Evolutionary conservation across 2,797 vertebrate species (phyloP), one percentile per base, ranked within the genome.

Genomic region (Mormyrus proboscirostris): DNA sequence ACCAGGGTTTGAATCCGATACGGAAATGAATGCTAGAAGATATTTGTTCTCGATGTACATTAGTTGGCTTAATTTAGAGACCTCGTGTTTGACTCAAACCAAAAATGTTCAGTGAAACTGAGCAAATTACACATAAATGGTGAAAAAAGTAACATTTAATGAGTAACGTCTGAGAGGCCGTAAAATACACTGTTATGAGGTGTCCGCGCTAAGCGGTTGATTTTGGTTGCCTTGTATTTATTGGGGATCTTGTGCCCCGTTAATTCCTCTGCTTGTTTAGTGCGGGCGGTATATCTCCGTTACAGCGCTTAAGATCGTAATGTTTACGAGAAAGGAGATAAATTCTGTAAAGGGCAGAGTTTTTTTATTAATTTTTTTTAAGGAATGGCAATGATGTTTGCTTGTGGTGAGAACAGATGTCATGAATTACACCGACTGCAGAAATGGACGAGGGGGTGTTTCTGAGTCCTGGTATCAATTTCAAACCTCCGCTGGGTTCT

Each of bases 351-450:
- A 29, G 25, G 5, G 50, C 85, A 87, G 25, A 38, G 51, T 59
- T 55, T 16, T 38, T 59, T 12, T 38, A 0, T 33, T 25, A n/a
- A 44, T 9, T 53, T 51, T 50, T 29, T 86, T 87, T n/a, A 57
- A 19, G 85, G 49, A 53, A 57, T 29, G 85, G 53, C 53, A 57
- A 59, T 19, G 53, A 33, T 57, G 51, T 59, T 87, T 87, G 85
- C 53, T 84, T 87, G 51, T 87, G 53, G 85, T n/a, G 14, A 57
- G 53, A 57, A 51, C 85, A 87, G 85, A 87, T 87, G 85, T 87
- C 51, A 38, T 59, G 53, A 87, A 87, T 87, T 87, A 87, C 53
- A 55, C 53, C 29, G 25, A 87, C 51, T 41, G 33, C 85, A 87
- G 51, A 87, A 57, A 87, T 41, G 53, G 51, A 41, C 16, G 51